Evolutionary conservation across 2,888 invertebrate genomes (phyloP).

Genomic region (Trachelus iudaicus): DNA sequence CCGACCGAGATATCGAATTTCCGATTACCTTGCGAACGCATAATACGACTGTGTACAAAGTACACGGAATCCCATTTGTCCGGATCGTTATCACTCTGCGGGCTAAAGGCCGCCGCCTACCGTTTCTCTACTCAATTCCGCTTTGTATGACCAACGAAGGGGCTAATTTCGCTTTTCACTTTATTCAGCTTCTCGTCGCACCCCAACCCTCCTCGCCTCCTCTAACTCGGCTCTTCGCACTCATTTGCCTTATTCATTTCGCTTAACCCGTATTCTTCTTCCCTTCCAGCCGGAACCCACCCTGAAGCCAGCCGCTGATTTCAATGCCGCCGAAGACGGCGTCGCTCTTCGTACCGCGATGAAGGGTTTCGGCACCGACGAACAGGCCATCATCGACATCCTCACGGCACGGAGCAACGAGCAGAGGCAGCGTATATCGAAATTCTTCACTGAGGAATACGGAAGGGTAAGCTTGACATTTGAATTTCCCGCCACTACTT

Average conservation of each 20-base stretch:
- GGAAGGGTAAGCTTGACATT: conserved; percentile 66
- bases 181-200: too few relatives aligned
- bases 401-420: conserved; percentile 75
- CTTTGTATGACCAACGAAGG: too few relatives aligned
- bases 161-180: too few relatives aligned
- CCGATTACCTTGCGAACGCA: too few relatives aligned
- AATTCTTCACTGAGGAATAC: conserved; percentile 71
- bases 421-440: conserved; percentile 78
- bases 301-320: conserved; percentile 70
- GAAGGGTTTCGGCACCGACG: conserved; percentile 83
- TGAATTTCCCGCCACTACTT: background rate
- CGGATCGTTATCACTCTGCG: too few relatives aligned
- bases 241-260: background rate
- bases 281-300: conserved; percentile 67
- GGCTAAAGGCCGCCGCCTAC: too few relatives aligned
- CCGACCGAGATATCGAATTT: too few relatives aligned
- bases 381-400: conserved; percentile 79
- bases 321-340: conserved; percentile 76
- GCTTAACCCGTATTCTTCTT: background rate
- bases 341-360: conserved; percentile 75
- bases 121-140: too few relatives aligned
- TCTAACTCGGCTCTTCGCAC: too few relatives aligned
- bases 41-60: too few relatives aligned
- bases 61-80: too few relatives aligned
- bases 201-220: too few relatives aligned